Percentiles rank a stretch among this genome's conserved stretches.
These are phyloP conservation scores for Drosophila simulans DNA, from an alignment of 1,140 invertebrate genomes.

Conservation along the genomic window DNA sequence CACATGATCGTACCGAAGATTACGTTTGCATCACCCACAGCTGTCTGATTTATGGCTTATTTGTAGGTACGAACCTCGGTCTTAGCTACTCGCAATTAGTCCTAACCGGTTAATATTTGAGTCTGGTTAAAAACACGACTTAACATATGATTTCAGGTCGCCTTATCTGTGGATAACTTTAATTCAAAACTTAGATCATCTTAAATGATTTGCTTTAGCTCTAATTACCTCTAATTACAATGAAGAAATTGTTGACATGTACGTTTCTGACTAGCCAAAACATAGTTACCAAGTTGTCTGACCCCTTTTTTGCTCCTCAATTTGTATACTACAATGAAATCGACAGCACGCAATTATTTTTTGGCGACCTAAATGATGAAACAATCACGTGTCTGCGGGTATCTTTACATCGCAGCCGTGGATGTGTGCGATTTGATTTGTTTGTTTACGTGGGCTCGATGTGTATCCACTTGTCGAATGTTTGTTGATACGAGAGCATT, in stretches of 20 bases:
- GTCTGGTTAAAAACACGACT: neutral
- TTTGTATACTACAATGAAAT: conserved; percentile 48
- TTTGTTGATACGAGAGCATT: neutral
- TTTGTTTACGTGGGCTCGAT: conserved; percentile 31
- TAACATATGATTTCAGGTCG: too few relatives aligned
- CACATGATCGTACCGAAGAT: conserved; percentile 12
- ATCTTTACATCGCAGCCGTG: conserved; percentile 13
- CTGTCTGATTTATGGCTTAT: conserved; percentile 9
- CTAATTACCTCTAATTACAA: neutral
- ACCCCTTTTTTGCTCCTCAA: conserved; percentile 30
- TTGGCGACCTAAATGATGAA: conserved; percentile 48
- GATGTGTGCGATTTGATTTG: conserved; percentile 39
- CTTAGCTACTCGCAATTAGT: neutral
- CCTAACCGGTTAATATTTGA: conserved; percentile 6
- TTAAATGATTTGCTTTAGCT: neutral
- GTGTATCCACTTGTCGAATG: conserved; percentile 37
- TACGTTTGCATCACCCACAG: conserved; percentile 26
- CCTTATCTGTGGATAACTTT: too few relatives aligned
- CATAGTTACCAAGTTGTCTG: conserved; percentile 32
- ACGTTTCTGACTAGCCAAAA: neutral
- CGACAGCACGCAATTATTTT: conserved; percentile 47
- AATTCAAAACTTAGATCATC: too few relatives aligned
- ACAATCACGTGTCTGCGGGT: conserved; percentile 44
- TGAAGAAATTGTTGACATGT: neutral
- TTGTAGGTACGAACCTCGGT: neutral